Percentiles rank a stretch among this genome's conserved stretches.
phyloP scores from a whole-genome alignment of 2,888 invertebrate species.

The Eupithecia subumbrata region DNA sequence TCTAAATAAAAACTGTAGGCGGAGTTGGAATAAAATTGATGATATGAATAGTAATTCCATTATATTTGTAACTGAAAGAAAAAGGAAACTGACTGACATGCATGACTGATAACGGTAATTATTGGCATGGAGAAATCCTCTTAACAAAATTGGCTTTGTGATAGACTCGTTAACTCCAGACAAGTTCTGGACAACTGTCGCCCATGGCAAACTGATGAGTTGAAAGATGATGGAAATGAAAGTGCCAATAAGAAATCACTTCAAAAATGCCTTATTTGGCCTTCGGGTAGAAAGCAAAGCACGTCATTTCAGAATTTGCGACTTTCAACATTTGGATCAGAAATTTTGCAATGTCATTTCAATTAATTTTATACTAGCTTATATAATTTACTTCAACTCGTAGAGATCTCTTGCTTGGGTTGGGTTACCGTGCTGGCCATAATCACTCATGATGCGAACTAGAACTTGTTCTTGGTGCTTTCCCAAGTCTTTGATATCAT shows the following conservation, averaged over 20 bases:
- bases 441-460: background rate
- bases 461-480: background rate
- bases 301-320: conserved; percentile 11
- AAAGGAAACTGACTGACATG: background rate
- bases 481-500: background rate
- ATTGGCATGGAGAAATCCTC: background rate
- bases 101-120: background rate
- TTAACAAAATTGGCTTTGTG: background rate
- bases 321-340: conserved; percentile 21
- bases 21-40: background rate
- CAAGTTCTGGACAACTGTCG: conserved; percentile 4
- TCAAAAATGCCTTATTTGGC: conserved; percentile 9
- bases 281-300: conserved; percentile 18
- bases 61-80: background rate
- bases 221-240: conserved; percentile 11
- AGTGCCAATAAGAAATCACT: conserved; percentile 3
- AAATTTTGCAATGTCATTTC: conserved; percentile 6
- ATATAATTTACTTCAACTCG: background rate
- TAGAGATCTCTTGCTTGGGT: background rate
- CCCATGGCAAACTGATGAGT: conserved; percentile 10
- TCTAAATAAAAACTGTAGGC: background rate
- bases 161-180: background rate
- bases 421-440: background rate
- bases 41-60: background rate
- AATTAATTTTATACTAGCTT: background rate